Evolutionary conservation across 2,113 vertebrate species (phyloP).

Genomic region (Nerophis lumbriciformis): DNA sequence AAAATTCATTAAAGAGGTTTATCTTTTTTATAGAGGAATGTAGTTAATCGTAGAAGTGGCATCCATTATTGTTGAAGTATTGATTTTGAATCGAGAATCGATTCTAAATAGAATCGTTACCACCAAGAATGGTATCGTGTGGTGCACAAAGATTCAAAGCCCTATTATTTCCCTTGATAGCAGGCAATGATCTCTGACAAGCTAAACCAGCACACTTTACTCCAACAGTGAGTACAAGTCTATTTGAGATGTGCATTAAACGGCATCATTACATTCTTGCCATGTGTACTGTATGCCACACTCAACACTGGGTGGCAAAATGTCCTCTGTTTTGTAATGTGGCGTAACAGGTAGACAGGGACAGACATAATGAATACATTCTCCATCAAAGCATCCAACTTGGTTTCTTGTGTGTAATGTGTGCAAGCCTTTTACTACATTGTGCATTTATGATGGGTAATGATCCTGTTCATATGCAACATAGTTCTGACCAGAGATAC

Average conservation of each 20-base stretch:
- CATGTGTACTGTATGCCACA: constrained; percentile 22
- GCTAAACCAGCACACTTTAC: constrained; percentile 9
- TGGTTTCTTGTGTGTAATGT: background rate
- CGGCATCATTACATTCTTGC: constrained; percentile 9
- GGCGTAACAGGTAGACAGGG: constrained; percentile 38
- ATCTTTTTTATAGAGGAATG: no score
- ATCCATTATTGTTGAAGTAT: no score
- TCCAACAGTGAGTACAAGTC: no score
- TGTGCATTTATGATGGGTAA: constrained; percentile 44
- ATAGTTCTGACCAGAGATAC: constrained; percentile 44
- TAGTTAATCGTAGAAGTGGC: no score
- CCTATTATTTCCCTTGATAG: constrained; percentile 28
- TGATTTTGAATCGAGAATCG: no score
- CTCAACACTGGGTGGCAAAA: constrained; percentile 17
- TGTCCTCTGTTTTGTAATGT: constrained; percentile 25
- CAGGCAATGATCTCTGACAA: constrained; percentile 48
- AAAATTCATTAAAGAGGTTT: no score
- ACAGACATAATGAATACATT: constrained; percentile 49
- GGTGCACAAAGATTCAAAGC: no score
- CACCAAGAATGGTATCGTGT: no score
- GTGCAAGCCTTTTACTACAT: constrained; percentile 25
- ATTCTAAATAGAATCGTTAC: no score
- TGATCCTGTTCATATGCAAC: constrained; percentile 55
- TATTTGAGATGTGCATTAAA: no score
- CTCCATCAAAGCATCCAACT: constrained; percentile 34